Base-by-base conservation (phyloP, 2,888 invertebrate species). In the Enoplolaimus lenunculus region DNA sequence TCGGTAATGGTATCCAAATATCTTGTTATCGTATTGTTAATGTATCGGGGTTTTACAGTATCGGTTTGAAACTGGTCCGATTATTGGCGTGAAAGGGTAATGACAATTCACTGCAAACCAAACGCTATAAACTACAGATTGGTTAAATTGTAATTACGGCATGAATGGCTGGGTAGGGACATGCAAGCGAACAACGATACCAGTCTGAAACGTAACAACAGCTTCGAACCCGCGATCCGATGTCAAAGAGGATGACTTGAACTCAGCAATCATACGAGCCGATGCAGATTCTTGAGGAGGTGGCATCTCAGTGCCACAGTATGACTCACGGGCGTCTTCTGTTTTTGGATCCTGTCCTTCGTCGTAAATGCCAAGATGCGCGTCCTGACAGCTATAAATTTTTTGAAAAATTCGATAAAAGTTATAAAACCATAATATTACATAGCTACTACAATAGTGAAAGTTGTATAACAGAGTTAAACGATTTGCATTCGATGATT, bases 191-290 rank as follows among this genome's bases (percentile, higher is more conserved):
- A n/a, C n/a, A n/a, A n/a, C n/a, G 28, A 29, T 33, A 71, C 71
- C 71, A 2, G 71, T 71, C 33, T 64, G 13, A 62, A 71, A 71
- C 45, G 1, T n/a, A 1, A 65, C 69, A 2, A 3, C 26, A 34
- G 71, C 71, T 60, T 60, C 68, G 60, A 68, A 68, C 34, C 71
- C 73, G 60, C 21, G 66, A 31, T 69, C 70, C 62, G n/a, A 57
- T 34, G 30, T 26, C 28, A 67, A 35, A n/a, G 3, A 7, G n/a
- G n/a, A n/a, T 16, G 7, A 34, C 3, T 67, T 21, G 28, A 67
- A 67, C 35, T 30, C 35, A 31, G 35, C 7, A 2, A 16, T 7
- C 31, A 67, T 21, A 34, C 67, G 28, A 35, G 67, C n/a, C 67
- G 33, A 7, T 3, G 3, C n/a, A 3, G 33, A 16, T 31, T 67